Evolutionary conservation across 2,797 vertebrate species (phyloP).

Genomic region (Scleropages formosus): DNA sequence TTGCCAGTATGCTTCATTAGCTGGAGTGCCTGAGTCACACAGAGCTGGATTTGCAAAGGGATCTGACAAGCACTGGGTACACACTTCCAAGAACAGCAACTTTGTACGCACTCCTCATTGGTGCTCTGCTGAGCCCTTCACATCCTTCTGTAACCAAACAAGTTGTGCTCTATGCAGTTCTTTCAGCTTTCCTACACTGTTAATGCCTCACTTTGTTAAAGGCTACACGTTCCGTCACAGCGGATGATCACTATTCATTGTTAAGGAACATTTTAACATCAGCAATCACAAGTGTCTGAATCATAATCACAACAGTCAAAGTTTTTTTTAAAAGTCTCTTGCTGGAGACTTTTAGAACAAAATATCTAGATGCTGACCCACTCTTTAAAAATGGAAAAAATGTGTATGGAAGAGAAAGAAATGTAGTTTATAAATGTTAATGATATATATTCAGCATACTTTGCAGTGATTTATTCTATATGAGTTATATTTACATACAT

Average conservation of each 20-base stretch:
- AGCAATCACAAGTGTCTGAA: no score
- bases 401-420: no score
- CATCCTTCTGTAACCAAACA: constrained; percentile 26
- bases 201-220: not conserved
- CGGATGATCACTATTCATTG: not conserved
- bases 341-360: no score
- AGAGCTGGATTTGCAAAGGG: not conserved
- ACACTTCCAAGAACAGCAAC: constrained; percentile 24
- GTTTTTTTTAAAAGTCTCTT: no score
- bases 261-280: not conserved
- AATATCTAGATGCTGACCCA: no score
- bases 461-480: no score
- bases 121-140: constrained; percentile 15
- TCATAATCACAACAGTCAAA: no score
- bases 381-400: no score
- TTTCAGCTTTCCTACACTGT: no score
- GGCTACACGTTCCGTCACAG: constrained; percentile 4
- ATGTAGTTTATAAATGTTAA: no score
- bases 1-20: constrained; percentile 29
- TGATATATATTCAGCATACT: no score
- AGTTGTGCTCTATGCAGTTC: not conserved
- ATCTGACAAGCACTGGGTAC: constrained; percentile 9
- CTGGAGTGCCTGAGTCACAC: constrained; percentile 27
- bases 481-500: no score
- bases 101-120: constrained; percentile 23